Evolutionary conservation across 2,113 vertebrate species (phyloP).

Genomic region (Microcebus murinus): DNA sequence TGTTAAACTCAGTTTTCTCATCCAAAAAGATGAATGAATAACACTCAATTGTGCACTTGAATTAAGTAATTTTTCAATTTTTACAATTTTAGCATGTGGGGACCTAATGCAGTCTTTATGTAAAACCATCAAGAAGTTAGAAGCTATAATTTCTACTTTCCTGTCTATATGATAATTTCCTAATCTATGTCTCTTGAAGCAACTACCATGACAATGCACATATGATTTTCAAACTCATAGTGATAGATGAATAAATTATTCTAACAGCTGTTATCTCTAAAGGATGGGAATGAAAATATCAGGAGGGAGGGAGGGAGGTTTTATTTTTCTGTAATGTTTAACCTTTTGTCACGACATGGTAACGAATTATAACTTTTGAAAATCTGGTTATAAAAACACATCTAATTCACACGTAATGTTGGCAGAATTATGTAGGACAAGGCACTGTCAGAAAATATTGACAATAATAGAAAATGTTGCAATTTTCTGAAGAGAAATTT

Average conservation of each 20-base stretch:
- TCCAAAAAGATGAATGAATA: neutral
- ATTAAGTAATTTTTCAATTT: neutral
- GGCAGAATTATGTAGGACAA: neutral
- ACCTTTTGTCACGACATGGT: neutral
- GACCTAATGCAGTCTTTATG: neutral
- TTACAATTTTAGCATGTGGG: neutral
- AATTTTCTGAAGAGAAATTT: neutral
- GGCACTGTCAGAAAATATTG: neutral
- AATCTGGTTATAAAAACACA: neutral
- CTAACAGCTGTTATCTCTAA: neutral
- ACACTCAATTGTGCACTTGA: neutral
- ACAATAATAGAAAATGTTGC: neutral
- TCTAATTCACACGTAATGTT: neutral
- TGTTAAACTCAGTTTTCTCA: neutral
- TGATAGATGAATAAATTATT: neutral
- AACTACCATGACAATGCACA: neutral
- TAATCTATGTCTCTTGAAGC: neutral
- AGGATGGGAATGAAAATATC: neutral
- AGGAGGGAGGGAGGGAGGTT: neutral
- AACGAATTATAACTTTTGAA: neutral
- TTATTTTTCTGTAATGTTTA: constrained; percentile 9
- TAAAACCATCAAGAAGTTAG: neutral
- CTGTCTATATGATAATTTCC: neutral
- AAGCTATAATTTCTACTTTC: neutral
- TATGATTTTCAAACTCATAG: neutral